Base-by-base conservation (phyloP, 2,797 vertebrate genomes). In the Gastrophryne carolinensis region DNA sequence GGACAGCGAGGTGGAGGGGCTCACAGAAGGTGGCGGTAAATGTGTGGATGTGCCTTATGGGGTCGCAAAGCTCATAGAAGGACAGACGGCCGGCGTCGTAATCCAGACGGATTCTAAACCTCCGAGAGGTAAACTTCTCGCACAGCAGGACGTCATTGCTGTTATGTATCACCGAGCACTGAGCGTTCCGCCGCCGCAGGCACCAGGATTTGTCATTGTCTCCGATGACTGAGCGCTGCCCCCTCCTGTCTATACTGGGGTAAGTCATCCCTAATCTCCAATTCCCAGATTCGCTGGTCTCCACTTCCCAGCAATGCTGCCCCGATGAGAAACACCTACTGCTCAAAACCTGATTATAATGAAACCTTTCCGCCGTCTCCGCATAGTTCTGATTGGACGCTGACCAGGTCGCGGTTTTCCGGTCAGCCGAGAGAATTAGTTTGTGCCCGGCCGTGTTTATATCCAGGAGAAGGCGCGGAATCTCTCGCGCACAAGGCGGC, bases 41-140 rank as follows among this genome's bases (percentile, higher is more conserved):
- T 21, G 67, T 57, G 52, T 57, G 4, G n/a, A 70, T 10, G 53
- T 70, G 67, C 32, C 24, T n/a, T 24, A 70, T 30, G 1, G 67
- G 67, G 56, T 60, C 30, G 21, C 56, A 23, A 5, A 60, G 56
- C n/a, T 60, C 27, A 60, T 60, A 35, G 35, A 70, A 70, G 24
- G 67, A 70, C 5, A 70, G 13, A 9, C 34, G 24, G 1, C 67
- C 67, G 3, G 67, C 52, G 35, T 70, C 53, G 32, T 57, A 70
- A 12, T 70, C 67, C 53, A 70, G 37, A 23, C 2, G 58, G 12
- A 70, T 52, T 17, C 67, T 37, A 8, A 70, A 29, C 8, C 50
- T 23, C 1, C 44, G 34, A 13, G 34, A 37, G 34, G 52, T 26
- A 2, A 24, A 1, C 34, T 29, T 19, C 13, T 17, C 6, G 2